phyloP scores from a whole-genome alignment of 2,113 vertebrate species.

The Eudyptes chrysolophus region DNA sequence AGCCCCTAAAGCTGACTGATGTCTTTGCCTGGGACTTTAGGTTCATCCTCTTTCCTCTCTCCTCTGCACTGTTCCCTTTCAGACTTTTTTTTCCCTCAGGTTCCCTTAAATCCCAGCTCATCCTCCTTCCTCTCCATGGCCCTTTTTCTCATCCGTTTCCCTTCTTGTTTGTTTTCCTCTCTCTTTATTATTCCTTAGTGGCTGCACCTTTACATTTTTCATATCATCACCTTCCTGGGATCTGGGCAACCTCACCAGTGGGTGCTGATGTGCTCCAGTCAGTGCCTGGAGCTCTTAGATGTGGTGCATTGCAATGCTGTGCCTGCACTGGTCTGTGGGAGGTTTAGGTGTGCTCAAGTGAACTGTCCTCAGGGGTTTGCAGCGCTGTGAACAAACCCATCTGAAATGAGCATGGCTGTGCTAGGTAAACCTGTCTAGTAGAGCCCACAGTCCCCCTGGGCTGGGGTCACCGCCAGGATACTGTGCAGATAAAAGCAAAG shows the following conservation, averaged over 20 bases:
- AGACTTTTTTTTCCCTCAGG: neutral
- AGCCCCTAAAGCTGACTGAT: neutral
- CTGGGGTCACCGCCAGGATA: neutral
- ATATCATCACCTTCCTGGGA: neutral
- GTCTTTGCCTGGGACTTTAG: neutral
- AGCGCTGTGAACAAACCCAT: neutral
- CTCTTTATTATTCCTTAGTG: neutral
- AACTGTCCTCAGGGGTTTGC: neutral
- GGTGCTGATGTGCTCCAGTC: rapidly evolving
- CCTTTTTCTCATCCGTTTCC: neutral
- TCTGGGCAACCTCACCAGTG: neutral
- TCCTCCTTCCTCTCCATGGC: neutral
- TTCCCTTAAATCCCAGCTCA: neutral
- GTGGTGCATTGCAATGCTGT: neutral
- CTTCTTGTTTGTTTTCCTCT: neutral
- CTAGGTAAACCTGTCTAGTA: neutral
- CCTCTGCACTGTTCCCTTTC: neutral
- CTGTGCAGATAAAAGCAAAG: neutral
- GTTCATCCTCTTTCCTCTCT: neutral
- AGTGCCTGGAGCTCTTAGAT: neutral
- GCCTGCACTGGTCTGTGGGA: neutral
- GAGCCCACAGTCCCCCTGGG: neutral
- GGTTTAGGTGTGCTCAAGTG: rapidly evolving
- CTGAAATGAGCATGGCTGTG: neutral
- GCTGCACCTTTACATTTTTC: rapidly evolving